Conservation (phyloP, 2,113 vertebrate species). For the Saimiri boliviensis region DNA sequence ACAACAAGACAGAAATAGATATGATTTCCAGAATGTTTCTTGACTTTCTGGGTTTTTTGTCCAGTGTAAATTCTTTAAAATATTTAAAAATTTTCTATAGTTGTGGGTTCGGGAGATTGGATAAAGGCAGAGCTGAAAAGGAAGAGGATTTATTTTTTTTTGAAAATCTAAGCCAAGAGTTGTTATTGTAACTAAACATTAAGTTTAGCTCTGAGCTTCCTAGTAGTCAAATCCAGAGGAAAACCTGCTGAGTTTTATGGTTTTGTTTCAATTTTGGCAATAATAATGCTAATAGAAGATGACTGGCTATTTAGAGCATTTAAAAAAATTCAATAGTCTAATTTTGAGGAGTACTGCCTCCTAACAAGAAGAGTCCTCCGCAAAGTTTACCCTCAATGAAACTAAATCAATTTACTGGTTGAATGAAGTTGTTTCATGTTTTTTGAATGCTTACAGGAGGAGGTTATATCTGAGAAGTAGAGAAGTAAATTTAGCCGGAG, state of each 20-base stretch:
- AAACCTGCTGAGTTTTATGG: neutral
- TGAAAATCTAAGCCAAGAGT: slow-evolving; percentile 27
- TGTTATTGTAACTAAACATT: neutral
- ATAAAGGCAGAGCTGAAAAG: neutral
- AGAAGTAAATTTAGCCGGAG: neutral
- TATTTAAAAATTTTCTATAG: neutral
- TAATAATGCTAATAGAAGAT: neutral
- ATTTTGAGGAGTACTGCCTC: neutral
- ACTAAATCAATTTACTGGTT: neutral
- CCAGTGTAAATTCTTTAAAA: neutral
- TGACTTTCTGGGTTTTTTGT: neutral
- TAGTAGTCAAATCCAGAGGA: slow-evolving; percentile 14
- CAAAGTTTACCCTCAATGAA: neutral
- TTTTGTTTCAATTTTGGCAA: slow-evolving; percentile 33
- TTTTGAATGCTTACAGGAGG: slow-evolving; percentile 31
- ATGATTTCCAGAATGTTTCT: slow-evolving; percentile 30
- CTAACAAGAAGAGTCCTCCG: neutral
- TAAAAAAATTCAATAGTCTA: neutral
- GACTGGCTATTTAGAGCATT: neutral
- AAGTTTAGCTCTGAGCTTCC: slow-evolving; percentile 29
- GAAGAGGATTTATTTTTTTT: neutral
- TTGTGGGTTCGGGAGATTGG: neutral
- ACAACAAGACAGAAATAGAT: neutral
- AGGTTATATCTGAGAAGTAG: slow-evolving; percentile 40
- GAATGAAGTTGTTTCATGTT: slow-evolving; percentile 31